Evolutionary conservation across 2,888 invertebrate genomes (phyloP).

Genomic region (Julus scanicus): DNA sequence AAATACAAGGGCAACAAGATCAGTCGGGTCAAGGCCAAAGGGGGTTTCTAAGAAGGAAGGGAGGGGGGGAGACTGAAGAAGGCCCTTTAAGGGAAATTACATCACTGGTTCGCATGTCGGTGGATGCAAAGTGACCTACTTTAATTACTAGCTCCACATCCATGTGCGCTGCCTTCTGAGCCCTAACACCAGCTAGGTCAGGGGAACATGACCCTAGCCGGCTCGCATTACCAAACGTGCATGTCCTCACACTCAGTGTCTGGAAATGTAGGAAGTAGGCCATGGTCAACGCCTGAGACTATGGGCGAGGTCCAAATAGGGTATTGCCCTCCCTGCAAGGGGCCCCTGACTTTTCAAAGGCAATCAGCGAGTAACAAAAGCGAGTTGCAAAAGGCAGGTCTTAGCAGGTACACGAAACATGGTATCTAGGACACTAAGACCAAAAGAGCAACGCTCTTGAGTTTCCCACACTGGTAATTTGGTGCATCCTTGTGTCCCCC

Average conservation of each 20-base stretch:
- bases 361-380: neutral
- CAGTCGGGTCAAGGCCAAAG: slow-evolving; percentile 30
- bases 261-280: slow-evolving; percentile 41
- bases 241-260: neutral
- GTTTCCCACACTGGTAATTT: neutral
- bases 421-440: neutral
- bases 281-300: neutral
- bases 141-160: neutral
- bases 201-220: neutral
- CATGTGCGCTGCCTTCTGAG: neutral
- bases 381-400: neutral
- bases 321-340: neutral
- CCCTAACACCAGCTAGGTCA: slow-evolving; percentile 10
- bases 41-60: slow-evolving; percentile 6
- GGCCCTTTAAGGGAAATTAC: neutral
- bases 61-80: neutral
- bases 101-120: neutral
- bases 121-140: neutral
- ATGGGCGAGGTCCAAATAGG: neutral
- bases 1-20: neutral
- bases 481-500: neutral
- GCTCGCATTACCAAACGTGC: neutral
- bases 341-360: neutral
- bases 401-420: slow-evolving; percentile 11
- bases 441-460: neutral